These are phyloP conservation scores for Danio jaintianensis DNA, from an alignment of 2,797 vertebrate genomes.

Conservation along the genomic window DNA sequence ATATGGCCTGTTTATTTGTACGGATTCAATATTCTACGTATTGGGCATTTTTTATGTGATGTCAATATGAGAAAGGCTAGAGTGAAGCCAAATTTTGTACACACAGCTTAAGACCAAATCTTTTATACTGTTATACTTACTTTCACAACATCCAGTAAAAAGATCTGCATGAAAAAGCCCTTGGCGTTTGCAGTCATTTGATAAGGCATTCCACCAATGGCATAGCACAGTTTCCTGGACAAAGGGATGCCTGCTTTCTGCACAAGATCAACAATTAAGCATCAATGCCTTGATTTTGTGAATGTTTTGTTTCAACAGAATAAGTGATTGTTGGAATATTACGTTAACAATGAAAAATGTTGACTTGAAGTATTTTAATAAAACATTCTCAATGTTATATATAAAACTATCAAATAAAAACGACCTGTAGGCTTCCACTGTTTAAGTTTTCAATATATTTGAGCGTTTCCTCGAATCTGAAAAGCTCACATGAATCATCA, in stretches of 20 bases:
- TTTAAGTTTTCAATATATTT: not conserved
- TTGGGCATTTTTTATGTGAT: not conserved
- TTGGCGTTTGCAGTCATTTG: conserved; percentile 67
- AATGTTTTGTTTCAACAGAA: not conserved
- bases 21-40: not conserved
- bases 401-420: not conserved
- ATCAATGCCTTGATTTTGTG: not conserved
- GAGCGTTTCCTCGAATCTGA: not conserved
- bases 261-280: conserved; percentile 15
- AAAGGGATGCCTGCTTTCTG: conserved; percentile 65
- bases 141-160: conserved; percentile 73
- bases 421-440: too few species aligned
- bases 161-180: conserved; percentile 73
- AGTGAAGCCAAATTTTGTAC: not conserved
- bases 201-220: conserved; percentile 69
- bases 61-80: not conserved
- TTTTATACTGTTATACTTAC: conserved; percentile 46
- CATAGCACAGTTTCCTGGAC: conserved; percentile 69
- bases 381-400: not conserved
- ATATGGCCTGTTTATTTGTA: too few species aligned
- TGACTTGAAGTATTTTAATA: not conserved
- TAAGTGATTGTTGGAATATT: too few species aligned
- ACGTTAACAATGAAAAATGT: not conserved
- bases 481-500: not conserved
- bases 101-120: not conserved